Conservation (phyloP, 2,113 vertebrate species). For the Paralichthys olivaceus region DNA sequence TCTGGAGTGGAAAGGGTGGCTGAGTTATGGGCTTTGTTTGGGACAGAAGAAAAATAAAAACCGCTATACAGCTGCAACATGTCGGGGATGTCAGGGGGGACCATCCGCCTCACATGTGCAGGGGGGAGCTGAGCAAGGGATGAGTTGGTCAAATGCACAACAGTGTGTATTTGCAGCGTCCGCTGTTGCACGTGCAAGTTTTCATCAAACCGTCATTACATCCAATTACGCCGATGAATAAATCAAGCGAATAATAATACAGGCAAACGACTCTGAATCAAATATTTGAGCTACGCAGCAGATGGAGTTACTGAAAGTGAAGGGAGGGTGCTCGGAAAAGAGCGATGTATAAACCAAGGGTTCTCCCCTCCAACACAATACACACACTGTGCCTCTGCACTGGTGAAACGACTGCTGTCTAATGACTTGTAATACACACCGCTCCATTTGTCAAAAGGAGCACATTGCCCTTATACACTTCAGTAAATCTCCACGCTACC, state of each 20-base stretch:
- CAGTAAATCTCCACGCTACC: conserved; percentile 56
- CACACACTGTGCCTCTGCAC: conserved; percentile 37
- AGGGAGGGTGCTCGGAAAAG: neutral
- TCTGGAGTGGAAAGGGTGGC: conserved; percentile 28
- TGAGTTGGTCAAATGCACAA: neutral
- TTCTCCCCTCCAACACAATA: conserved; percentile 41
- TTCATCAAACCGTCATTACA: conserved; percentile 37
- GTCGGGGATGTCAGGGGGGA: conserved; percentile 49
- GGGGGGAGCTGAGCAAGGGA: conserved; percentile 7
- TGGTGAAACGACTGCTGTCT: conserved; percentile 25
- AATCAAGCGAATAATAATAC: conserved; percentile 27
- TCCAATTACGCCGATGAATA: conserved; percentile 28
- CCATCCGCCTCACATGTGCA: conserved; percentile 45
- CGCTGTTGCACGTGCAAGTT: conserved; percentile 23
- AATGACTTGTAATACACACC: conserved; percentile 57
- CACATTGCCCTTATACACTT: conserved; percentile 43
- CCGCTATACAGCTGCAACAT: conserved; percentile 49
- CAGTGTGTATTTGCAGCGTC: neutral
- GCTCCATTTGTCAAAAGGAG: conserved; percentile 57
- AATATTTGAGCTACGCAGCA: conserved; percentile 3
- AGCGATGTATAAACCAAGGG: conserved; percentile 3
- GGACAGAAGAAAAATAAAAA: conserved; percentile 74
- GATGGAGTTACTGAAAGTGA: conserved; percentile 4
- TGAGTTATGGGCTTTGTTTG: conserved; percentile 76
- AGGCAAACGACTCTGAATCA: conserved; percentile 7